Evolutionary conservation across 92 coral and sea anemone genomes (phyloP), one percentile per base, ranked within the genome.

Genomic region (Muricea muricata): DNA sequence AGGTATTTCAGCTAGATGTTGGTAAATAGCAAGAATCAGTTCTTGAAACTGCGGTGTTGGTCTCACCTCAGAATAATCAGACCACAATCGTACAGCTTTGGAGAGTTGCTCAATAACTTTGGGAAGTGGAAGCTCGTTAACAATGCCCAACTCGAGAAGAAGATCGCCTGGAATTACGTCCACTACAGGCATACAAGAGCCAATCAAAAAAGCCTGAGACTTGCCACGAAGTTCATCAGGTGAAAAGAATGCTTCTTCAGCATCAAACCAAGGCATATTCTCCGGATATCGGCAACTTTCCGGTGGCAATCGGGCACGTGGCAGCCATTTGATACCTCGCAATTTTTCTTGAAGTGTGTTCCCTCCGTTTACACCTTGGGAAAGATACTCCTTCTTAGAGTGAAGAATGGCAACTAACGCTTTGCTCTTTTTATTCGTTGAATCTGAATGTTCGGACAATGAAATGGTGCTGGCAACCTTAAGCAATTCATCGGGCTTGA

Each of bases 401-500:
- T 88, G 76, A 6, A 94, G 84, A 25, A 92, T 72, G 45, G 87
- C 60, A 29, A 94, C 66, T 12, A 94, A 75, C 4, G 97, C 94
- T 31, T 66, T 69, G 8, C 91, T 90, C 67, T 87, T 94, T 33
- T 87, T 84, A 40, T 82, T 61, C 3, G 90, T 93, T 21, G 80
- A 74, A 28, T 82, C 89, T 8, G 65, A 75, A 40, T 89, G 91
- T 29, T 91, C 87, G 58, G 88, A 92, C 45, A 78, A 90, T 9
- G 75, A 41, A 71, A 95, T 90, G 65, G 89, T 92, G 63, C 50
- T 88, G 10, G 97, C 97, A 32, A 95, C 91, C 30, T 73, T 50
- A 35, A 89, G 87, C 58, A 91, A 81, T 65, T 95, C 97, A 42
- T 90, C 81, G 26, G 98, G 93, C 47, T 66, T 88, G 46, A 95